Percentiles rank a stretch among this genome's conserved stretches.
Evolutionary conservation across 2,113 vertebrate species (phyloP).

Genomic region (Haemorhous mexicanus): DNA sequence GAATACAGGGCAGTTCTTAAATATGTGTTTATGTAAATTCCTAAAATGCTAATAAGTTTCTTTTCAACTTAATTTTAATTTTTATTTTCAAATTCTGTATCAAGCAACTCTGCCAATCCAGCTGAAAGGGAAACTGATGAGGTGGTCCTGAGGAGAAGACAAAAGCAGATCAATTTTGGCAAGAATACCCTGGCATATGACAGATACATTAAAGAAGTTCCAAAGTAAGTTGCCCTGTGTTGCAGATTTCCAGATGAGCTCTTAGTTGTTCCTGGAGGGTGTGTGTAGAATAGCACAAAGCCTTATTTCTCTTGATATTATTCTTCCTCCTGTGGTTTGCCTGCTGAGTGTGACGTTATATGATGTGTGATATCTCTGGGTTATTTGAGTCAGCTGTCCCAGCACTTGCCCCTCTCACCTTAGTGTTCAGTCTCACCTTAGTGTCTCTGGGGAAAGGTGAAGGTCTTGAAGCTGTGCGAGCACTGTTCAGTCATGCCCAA

Average conservation of each 20-base stretch:
- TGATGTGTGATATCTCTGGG: background rate
- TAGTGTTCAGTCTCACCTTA: background rate
- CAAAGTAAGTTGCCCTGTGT: conserved; percentile 75
- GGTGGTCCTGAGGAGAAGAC: conserved; percentile 85
- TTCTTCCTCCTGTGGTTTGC: background rate
- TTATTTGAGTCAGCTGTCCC: background rate
- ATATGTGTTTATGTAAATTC: background rate
- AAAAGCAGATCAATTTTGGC: conserved; percentile 98
- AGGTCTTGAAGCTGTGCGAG: background rate
- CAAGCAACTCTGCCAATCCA: conserved; percentile 69
- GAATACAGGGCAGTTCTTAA: background rate
- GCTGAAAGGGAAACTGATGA: conserved; percentile 89
- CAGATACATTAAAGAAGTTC: conserved; percentile 88
- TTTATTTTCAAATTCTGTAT: conserved; percentile 75
- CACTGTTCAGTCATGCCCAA: background rate
- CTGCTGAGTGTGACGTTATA: background rate
- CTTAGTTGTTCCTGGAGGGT: accelerated
- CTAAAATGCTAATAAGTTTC: background rate
- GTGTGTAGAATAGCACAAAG: background rate
- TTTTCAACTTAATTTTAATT: background rate
- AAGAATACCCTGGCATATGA: conserved; percentile 96
- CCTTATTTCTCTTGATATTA: background rate
- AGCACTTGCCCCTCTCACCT: accelerated
- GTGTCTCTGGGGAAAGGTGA: background rate
- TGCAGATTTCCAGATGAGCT: background rate